Conservation (phyloP, 92 coral and sea anemone species). For the Montipora capitata region DNA sequence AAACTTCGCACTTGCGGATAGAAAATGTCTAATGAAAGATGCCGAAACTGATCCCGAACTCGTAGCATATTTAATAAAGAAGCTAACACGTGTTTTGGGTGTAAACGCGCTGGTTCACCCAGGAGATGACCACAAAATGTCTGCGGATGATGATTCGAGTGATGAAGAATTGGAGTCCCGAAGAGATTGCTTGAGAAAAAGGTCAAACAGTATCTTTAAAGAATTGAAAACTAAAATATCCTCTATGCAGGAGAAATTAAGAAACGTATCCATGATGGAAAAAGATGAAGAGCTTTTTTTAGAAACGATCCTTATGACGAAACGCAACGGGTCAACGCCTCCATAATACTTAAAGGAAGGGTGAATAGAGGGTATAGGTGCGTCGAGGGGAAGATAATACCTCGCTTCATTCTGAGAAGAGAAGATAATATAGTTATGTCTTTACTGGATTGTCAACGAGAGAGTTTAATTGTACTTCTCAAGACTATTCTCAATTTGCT, state of each 20-base stretch:
- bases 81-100: slow-evolving; percentile 67
- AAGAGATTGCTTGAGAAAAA: not conserved
- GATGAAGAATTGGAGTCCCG: slow-evolving; percentile 1
- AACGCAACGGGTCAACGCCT: not conserved
- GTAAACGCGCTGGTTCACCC: slow-evolving; percentile 40
- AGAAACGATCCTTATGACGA: slow-evolving; percentile 5
- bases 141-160: slow-evolving; percentile 41
- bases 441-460: too few species aligned
- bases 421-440: too few species aligned
- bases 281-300: slow-evolving; percentile 22
- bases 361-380: too few species aligned
- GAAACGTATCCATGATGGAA: slow-evolving; percentile 1
- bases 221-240: slow-evolving; percentile 10
- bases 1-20: slow-evolving; percentile 72
- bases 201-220: not conserved
- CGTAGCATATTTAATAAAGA: slow-evolving; percentile 67
- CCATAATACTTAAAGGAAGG: too few species aligned
- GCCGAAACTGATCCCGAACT: slow-evolving; percentile 84
- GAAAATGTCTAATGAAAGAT: slow-evolving; percentile 43
- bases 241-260: slow-evolving; percentile 3
- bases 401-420: too few species aligned
- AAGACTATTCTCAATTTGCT: too few species aligned
- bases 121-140: slow-evolving; percentile 11
- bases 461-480: too few species aligned
- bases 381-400: too few species aligned